Percentiles rank a stretch among this genome's conserved stretches.
These are phyloP conservation scores for Anolis carolinensis DNA, from an alignment of 2,113 vertebrate species.

Conservation along the genomic window DNA sequence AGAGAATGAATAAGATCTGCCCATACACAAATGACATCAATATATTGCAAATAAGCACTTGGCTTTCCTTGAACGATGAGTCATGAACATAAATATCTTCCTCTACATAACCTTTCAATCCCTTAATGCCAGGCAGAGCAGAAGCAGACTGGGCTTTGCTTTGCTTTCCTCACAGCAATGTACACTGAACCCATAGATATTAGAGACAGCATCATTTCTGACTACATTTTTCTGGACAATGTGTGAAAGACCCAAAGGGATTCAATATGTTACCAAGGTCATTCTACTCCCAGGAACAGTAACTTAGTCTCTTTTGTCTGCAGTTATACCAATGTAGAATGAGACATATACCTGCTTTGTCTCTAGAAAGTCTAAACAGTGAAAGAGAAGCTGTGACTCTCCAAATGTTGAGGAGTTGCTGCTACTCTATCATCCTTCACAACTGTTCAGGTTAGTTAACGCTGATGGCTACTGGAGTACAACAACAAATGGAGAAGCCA, in stretches of 20 bases:
- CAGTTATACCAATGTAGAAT: not conserved
- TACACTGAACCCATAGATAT: constrained; percentile 19
- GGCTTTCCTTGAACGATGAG: constrained; percentile 82
- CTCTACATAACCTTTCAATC: constrained; percentile 75
- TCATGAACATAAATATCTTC: constrained; percentile 77
- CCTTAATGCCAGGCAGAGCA: constrained; percentile 65
- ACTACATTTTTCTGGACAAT: constrained; percentile 74
- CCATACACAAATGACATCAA: constrained; percentile 78
- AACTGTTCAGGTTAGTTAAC: not conserved
- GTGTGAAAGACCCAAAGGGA: constrained; percentile 88
- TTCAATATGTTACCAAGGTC: constrained; percentile 79
- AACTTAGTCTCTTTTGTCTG: constrained; percentile 49
- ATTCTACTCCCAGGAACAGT: constrained; percentile 78
- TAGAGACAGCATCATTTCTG: constrained; percentile 77
- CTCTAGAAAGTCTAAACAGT: not conserved
- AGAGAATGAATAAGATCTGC: constrained; percentile 68
- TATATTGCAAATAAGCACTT: constrained; percentile 78
- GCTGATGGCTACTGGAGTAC: not conserved
- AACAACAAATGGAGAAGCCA: not conserved
- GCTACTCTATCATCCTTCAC: not conserved
- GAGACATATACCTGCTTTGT: not conserved
- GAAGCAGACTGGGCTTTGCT: constrained; percentile 7
- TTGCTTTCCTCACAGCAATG: constrained; percentile 54
- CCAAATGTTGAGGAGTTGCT: not conserved
- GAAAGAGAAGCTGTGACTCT: not conserved